Percentiles rank a stretch among this genome's conserved stretches.
Conservation (phyloP, 2,113 vertebrate species). For the Oceanodroma tethys region DNA sequence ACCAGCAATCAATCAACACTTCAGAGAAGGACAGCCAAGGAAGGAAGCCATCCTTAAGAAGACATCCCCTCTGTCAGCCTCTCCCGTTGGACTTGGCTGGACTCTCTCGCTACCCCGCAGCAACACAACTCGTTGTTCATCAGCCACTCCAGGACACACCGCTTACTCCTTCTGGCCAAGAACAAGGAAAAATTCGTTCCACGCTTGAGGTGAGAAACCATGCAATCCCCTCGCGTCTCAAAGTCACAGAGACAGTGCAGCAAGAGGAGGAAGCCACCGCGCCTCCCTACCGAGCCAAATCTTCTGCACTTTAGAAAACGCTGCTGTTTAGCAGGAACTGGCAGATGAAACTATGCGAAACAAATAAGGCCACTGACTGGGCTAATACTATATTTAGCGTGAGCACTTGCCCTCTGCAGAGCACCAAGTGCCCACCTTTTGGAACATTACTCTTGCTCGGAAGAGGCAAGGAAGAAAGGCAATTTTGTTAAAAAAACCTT, state of each 20-base stretch:
- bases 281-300: not conserved
- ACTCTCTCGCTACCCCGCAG: not conserved
- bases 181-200: not conserved
- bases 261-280: not conserved
- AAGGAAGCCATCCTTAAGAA: not conserved
- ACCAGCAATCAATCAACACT: not conserved
- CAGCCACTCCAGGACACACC: not conserved
- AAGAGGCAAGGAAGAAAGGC: not conserved
- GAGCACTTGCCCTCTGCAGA: not conserved
- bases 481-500: not conserved
- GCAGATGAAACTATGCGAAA: not conserved
- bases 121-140: too few relatives aligned
- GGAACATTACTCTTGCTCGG: not conserved
- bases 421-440: not conserved
- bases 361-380: not conserved
- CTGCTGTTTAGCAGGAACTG: not conserved
- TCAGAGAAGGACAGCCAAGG: not conserved
- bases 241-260: not conserved
- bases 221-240: not conserved
- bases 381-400: not conserved
- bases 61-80: not conserved
- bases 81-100: not conserved
- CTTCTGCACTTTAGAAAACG: not conserved
- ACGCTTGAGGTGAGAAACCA: not conserved
- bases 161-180: not conserved